These are phyloP conservation scores for Lasaia peninsularis DNA, from an alignment of 1,140 invertebrate species.

Conservation along the genomic window DNA sequence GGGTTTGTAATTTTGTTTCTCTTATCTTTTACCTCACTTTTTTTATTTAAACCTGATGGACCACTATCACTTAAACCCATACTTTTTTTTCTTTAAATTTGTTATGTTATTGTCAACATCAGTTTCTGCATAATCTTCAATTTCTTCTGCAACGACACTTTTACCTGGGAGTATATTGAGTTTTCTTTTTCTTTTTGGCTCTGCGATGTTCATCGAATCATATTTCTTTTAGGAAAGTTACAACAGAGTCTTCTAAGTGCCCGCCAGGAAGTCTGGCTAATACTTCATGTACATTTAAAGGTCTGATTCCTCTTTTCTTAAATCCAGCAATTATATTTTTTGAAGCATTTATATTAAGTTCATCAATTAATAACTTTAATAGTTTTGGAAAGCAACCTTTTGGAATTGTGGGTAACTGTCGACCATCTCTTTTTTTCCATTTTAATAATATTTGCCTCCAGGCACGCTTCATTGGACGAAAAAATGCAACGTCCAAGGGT, in stretches of 20 bases:
- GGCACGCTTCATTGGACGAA: conserved; percentile 16
- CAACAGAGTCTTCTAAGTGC: too few species aligned
- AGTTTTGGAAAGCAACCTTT: conserved; percentile 19
- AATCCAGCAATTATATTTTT: conserved; percentile 24
- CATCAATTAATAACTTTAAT: conserved; percentile 14
- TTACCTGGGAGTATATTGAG: too few species aligned
- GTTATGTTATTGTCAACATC: too few species aligned
- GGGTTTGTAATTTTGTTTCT: neutral
- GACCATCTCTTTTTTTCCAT: conserved; percentile 25
- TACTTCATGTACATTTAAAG: conserved; percentile 17
- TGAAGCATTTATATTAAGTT: conserved; percentile 13
- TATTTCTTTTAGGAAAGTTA: too few species aligned
- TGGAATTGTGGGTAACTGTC: conserved; percentile 17
- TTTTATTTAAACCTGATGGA: neutral
- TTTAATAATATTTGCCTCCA: conserved; percentile 16
- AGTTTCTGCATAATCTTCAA: too few species aligned
- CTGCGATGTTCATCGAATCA: too few species aligned
- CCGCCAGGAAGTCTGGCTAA: too few species aligned
- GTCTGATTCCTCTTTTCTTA: conserved; percentile 20
- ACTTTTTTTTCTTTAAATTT: neutral
- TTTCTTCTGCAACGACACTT: too few species aligned
- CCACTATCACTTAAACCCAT: neutral
- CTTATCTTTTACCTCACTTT: neutral
- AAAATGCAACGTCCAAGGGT: conserved; percentile 21
- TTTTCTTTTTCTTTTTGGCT: too few species aligned